A percentile compares a stretch with the other conserved stretches of the same genome.
Conservation (phyloP, 1,140 invertebrate genomes). For the Yoshiicerus persimilis region DNA sequence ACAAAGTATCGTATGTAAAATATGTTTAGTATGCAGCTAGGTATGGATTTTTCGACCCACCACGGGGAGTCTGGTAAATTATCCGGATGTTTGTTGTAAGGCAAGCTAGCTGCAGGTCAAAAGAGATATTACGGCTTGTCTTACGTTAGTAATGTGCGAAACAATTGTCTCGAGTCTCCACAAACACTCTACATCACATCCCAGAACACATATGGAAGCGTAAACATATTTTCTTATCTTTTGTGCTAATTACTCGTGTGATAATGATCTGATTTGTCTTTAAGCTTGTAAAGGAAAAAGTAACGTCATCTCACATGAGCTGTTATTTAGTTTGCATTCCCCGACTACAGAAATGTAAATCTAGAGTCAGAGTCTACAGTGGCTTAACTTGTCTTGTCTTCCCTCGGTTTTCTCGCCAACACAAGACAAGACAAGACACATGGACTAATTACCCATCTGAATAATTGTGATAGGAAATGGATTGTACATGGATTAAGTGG, state of each 20-base stretch:
- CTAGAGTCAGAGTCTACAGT: no score
- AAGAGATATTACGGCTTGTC: neutral
- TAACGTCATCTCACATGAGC: neutral
- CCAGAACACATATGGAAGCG: neutral
- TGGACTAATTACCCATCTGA: neutral
- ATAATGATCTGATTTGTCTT: slow-evolving; percentile 14
- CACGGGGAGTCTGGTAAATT: neutral
- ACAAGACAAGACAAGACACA: no score
- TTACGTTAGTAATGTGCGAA: neutral
- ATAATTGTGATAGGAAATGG: neutral
- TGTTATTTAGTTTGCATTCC: neutral
- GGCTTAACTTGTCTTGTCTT: neutral
- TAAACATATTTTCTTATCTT: neutral
- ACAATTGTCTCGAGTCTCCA: neutral
- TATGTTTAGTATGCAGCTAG: neutral
- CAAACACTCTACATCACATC: neutral
- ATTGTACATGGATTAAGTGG: neutral
- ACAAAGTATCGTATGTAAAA: neutral
- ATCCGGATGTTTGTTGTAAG: slow-evolving; percentile 14
- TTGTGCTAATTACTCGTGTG: neutral
- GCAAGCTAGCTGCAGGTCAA: neutral
- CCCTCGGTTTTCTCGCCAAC: neutral
- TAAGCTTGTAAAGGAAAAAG: neutral
- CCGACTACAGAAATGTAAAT: neutral
- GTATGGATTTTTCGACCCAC: neutral